Conservation (phyloP, 2,888 invertebrate species). For the Orchesella flavescens region DNA sequence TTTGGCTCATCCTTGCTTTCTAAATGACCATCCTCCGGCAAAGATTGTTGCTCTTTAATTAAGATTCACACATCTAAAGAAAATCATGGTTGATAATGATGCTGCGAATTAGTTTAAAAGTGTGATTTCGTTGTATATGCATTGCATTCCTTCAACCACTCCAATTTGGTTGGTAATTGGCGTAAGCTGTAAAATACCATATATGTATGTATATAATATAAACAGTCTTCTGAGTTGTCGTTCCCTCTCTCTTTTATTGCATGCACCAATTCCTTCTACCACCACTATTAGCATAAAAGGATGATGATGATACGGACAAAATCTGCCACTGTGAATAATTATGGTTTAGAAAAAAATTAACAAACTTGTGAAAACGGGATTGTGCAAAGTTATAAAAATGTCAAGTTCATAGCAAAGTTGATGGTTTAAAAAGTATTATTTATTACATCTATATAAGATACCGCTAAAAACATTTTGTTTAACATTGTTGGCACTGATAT, state of each 20-base stretch:
- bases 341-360: neutral
- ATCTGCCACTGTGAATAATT: neutral
- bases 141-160: too few relatives aligned
- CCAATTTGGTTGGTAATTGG: too few relatives aligned
- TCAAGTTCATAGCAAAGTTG: neutral
- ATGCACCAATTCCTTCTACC: neutral
- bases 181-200: too few relatives aligned
- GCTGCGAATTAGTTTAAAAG: too few relatives aligned
- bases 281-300: neutral
- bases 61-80: too few relatives aligned
- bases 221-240: too few relatives aligned
- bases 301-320: neutral
- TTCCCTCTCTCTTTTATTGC: neutral
- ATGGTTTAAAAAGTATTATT: neutral
- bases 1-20: too few relatives aligned
- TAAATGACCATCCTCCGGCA: too few relatives aligned
- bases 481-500: neutral
- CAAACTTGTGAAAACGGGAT: constrained; percentile 3
- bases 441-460: neutral
- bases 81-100: too few relatives aligned
- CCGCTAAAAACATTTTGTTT: neutral
- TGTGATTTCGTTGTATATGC: too few relatives aligned
- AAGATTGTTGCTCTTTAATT: too few relatives aligned
- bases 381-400: neutral
- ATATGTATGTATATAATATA: too few relatives aligned